Conservation (phyloP, 2,113 vertebrate species). For the Cyprinodon variegatus region DNA sequence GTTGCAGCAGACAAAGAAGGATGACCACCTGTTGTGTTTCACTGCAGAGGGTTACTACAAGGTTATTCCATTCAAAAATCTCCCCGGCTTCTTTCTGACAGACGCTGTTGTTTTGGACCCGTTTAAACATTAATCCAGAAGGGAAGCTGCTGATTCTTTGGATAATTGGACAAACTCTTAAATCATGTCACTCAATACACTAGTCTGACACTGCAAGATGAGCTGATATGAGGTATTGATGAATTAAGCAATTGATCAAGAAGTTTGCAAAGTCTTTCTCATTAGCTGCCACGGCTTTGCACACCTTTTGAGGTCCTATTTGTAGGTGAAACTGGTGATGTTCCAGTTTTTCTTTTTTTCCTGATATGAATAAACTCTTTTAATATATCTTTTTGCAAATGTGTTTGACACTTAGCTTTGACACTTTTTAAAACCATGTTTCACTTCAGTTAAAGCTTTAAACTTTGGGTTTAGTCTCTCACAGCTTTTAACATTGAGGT, state of each 20-base stretch:
- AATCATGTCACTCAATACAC: background rate
- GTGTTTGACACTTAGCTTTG: too few relatives aligned
- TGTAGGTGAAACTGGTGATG: background rate
- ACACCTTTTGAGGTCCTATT: background rate
- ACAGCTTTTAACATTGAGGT: too few relatives aligned
- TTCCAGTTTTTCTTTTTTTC: background rate
- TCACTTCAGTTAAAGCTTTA: background rate
- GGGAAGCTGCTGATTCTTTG: constrained; percentile 2
- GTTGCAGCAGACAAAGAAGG: constrained; percentile 49
- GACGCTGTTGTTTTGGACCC: constrained; percentile 1
- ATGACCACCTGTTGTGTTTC: constrained; percentile 69
- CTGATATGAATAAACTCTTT: constrained; percentile 1
- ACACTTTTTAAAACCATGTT: background rate
- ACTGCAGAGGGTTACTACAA: constrained; percentile 40
- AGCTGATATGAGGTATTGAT: background rate
- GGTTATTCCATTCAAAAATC: constrained; percentile 51
- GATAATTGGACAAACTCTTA: background rate
- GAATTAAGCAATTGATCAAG: background rate
- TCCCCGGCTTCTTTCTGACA: background rate
- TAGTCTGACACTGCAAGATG: constrained; percentile 7
- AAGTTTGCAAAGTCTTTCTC: background rate
- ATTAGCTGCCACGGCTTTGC: background rate
- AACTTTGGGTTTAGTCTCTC: too few relatives aligned
- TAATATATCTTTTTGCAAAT: background rate
- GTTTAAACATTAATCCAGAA: background rate